Percentiles rank a stretch among this genome's conserved stretches.
Conservation (phyloP, 2,113 vertebrate genomes). For the Alligator sinensis region DNA sequence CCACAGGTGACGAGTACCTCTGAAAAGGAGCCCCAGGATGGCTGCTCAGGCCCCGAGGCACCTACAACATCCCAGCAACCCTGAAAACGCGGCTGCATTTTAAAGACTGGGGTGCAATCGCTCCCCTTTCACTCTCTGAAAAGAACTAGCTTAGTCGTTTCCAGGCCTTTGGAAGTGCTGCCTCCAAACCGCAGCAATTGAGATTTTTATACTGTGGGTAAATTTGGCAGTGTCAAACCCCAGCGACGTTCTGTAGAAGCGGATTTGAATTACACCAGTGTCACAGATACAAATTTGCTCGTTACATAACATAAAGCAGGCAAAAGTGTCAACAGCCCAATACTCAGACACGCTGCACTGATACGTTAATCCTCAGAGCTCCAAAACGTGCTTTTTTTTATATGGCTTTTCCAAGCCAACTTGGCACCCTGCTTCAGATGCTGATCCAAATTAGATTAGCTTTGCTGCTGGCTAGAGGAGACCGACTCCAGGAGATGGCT, state of each 20-base stretch:
- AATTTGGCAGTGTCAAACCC: slow-evolving; percentile 5
- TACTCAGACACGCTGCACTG: background rate
- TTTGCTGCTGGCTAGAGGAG: slow-evolving; percentile 56
- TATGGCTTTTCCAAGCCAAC: slow-evolving; percentile 62
- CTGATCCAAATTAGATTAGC: slow-evolving; percentile 73
- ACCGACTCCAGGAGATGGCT: slow-evolving; percentile 42
- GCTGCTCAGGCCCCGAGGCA: background rate
- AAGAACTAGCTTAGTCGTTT: slow-evolving; percentile 42
- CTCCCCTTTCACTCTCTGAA: background rate
- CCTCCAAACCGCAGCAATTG: background rate
- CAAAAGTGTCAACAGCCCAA: slow-evolving; percentile 56
- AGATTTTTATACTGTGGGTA: slow-evolving; percentile 4
- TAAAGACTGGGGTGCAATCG: background rate
- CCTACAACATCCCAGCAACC: background rate
- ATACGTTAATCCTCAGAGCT: slow-evolving; percentile 60
- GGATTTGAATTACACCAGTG: slow-evolving; percentile 63
- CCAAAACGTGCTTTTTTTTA: slow-evolving; percentile 33
- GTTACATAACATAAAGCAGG: slow-evolving; percentile 35
- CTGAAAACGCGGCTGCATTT: background rate
- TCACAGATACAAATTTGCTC: slow-evolving; percentile 36
- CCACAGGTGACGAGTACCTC: too few relatives aligned
- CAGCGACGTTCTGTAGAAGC: slow-evolving; percentile 59
- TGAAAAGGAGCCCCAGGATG: too few relatives aligned
- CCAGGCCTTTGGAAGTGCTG: slow-evolving; percentile 2
- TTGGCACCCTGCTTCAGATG: slow-evolving; percentile 57